A percentile compares a stretch with the other conserved stretches of the same genome.
Conservation (phyloP, 2,113 vertebrate genomes). For the Benitochromis conjunctus region DNA sequence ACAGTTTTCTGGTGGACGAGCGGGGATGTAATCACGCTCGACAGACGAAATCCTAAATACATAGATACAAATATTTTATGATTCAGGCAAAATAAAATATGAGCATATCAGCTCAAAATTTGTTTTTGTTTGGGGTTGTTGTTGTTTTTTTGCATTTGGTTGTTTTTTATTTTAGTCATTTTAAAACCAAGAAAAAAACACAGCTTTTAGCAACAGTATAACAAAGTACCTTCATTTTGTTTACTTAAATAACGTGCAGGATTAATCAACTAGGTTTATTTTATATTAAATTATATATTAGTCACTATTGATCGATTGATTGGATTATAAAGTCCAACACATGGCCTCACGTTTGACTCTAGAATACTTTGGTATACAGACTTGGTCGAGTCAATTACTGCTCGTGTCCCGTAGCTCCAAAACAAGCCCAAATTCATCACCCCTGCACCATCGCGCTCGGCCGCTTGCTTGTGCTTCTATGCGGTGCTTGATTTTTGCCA, state of each 20-base stretch:
- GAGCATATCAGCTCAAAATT: not conserved
- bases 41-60: not conserved
- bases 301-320: not conserved
- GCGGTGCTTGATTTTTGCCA: not conserved
- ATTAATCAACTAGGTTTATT: not conserved
- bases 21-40: not conserved
- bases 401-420: not conserved
- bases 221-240: not conserved
- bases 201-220: not conserved
- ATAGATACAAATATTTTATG: not conserved
- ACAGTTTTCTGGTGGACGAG: not conserved
- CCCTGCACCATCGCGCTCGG: not conserved
- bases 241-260: not conserved
- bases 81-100: not conserved
- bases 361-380: not conserved
- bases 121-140: not conserved
- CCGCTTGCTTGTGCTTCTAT: not conserved
- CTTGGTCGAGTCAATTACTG: not conserved
- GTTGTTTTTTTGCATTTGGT: fast-evolving
- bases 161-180: not conserved
- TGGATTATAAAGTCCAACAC: not conserved
- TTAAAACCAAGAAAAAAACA: not conserved
- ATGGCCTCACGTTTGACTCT: not conserved
- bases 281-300: not conserved
- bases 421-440: not conserved